phyloP scores from a whole-genome alignment of 1,140 invertebrate species.

The Sinella curviseta region DNA sequence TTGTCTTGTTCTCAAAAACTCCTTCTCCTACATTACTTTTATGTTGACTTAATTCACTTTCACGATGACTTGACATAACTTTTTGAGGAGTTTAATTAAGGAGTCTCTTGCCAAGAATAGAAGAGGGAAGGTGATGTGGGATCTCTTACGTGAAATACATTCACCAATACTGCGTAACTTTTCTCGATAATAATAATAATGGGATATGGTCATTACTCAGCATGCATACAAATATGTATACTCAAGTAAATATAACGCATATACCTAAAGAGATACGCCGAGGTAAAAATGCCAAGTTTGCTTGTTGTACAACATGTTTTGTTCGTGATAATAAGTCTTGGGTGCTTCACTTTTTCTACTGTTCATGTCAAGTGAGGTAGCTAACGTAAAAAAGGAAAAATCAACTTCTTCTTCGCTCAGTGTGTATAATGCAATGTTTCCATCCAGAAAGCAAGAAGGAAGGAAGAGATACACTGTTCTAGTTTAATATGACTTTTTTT shows the following conservation, averaged over 20 bases:
- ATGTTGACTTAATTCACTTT: slow-evolving; percentile 14
- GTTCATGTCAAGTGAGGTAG: not conserved
- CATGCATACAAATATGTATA: too few species aligned
- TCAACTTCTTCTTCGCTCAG: too few species aligned
- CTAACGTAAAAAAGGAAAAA: not conserved
- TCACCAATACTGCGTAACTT: too few species aligned
- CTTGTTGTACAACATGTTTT: not conserved
- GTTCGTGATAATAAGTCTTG: too few species aligned
- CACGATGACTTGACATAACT: too few species aligned
- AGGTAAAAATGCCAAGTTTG: not conserved
- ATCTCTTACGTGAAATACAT: too few species aligned
- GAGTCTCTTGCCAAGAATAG: not conserved
- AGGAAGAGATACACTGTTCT: too few species aligned
- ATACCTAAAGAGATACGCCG: not conserved
- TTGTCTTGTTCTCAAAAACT: not conserved
- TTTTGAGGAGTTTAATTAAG: slow-evolving; percentile 15
- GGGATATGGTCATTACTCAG: too few species aligned
- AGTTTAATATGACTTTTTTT: too few species aligned
- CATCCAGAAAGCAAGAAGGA: too few species aligned
- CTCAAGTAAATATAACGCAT: not conserved
- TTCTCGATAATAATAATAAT: too few species aligned
- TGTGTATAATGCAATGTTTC: too few species aligned
- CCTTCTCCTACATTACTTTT: not conserved
- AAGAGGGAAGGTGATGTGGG: not conserved
- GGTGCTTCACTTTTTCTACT: not conserved